Evolutionary conservation across 2,113 vertebrate species (phyloP).

Genomic region (Miniopterus natalensis): DNA sequence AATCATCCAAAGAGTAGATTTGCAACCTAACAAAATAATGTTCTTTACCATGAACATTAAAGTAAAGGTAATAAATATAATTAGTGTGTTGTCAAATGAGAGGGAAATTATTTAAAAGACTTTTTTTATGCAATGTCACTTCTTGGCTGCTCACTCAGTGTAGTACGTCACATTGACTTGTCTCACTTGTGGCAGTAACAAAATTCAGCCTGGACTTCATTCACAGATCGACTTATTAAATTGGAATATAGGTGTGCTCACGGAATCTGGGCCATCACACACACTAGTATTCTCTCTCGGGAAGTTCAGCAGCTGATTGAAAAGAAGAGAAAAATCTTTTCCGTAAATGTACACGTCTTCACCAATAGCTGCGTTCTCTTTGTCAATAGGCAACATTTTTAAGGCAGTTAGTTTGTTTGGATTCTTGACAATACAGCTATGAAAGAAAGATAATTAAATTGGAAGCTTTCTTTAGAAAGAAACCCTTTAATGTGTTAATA

Average conservation of each 20-base stretch:
- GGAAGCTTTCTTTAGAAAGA: background rate
- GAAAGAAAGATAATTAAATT: background rate
- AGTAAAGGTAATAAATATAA: background rate
- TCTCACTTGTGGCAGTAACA: background rate
- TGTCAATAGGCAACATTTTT: background rate
- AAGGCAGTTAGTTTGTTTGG: background rate
- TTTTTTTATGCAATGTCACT: constrained; percentile 1
- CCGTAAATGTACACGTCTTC: background rate
- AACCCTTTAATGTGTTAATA: background rate
- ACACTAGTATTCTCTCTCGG: background rate
- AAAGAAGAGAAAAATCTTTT: background rate
- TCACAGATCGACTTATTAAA: constrained; percentile 27
- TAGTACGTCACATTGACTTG: constrained; percentile 31
- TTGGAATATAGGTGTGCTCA: background rate
- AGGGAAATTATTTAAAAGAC: background rate
- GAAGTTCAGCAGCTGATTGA: background rate
- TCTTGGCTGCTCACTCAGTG: background rate
- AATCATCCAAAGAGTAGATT: background rate
- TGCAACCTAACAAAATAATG: background rate
- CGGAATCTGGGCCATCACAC: background rate
- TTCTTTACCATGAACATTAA: constrained; percentile 1
- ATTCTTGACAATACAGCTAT: background rate
- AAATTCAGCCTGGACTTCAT: constrained; percentile 33
- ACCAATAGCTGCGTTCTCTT: background rate
- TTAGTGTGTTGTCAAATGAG: background rate